Evolutionary conservation across 2,797 vertebrate species (phyloP).

Genomic region (Pygocentrus nattereri): DNA sequence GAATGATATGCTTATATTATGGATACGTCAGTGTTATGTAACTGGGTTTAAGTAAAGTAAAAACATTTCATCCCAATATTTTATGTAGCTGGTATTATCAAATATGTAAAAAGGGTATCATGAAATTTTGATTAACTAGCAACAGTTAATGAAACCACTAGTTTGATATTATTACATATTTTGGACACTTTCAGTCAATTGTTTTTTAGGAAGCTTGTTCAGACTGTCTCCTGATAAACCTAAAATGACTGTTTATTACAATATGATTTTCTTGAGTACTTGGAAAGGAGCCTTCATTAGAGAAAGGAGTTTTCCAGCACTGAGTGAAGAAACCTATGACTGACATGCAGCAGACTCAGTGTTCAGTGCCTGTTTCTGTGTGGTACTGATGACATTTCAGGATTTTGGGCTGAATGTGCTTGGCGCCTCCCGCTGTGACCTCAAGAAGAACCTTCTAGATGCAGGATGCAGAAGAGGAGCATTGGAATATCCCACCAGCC

Average conservation of each 20-base stretch:
- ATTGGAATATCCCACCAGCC: conserved; percentile 87
- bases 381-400: conserved; percentile 69
- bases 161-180: too few relatives aligned
- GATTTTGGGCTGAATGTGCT: conserved; percentile 74
- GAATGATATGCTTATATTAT: too few relatives aligned
- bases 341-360: not conserved
- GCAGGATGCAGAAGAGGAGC: conserved; percentile 74
- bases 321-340: not conserved
- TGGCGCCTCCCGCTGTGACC: conserved; percentile 88
- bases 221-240: not conserved
- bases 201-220: not conserved
- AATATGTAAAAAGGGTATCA: not conserved
- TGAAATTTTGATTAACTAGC: too few relatives aligned
- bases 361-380: not conserved
- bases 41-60: too few relatives aligned
- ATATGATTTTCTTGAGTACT: too few relatives aligned
- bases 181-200: too few relatives aligned
- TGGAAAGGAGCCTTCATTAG: not conserved
- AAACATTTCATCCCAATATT: too few relatives aligned
- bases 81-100: not conserved
- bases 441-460: conserved; percentile 79
- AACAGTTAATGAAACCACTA: too few relatives aligned
- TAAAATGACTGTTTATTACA: too few relatives aligned
- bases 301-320: not conserved
- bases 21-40: too few relatives aligned